phyloP scores from a whole-genome alignment of 1,140 invertebrate genomes.

The Drosophila ercepeae region DNA sequence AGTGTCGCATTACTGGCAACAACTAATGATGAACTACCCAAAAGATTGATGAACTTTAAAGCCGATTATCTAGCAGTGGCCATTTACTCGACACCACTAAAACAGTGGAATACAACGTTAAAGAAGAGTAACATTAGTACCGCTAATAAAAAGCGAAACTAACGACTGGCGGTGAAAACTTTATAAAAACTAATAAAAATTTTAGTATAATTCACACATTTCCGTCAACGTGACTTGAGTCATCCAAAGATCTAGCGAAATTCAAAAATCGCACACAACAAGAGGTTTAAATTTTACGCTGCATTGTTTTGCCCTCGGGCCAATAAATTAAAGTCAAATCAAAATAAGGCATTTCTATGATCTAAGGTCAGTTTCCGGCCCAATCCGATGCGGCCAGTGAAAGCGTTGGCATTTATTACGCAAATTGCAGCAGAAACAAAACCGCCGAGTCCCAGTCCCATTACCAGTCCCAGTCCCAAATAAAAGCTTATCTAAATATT shows the following conservation, averaged over 20 bases:
- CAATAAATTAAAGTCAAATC: conserved; percentile 31
- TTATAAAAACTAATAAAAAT: conserved; percentile 12
- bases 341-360: conserved; percentile 19
- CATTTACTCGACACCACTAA: conserved; percentile 3
- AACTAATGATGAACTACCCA: conserved; percentile 36
- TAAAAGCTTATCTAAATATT: conserved; percentile 57
- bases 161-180: conserved; percentile 53
- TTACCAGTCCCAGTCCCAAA: no score
- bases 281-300: conserved; percentile 7
- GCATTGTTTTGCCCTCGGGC: conserved; percentile 39
- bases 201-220: conserved; percentile 68
- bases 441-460: neutral
- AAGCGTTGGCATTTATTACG: conserved; percentile 57
- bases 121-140: conserved; percentile 18
- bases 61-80: conserved; percentile 55
- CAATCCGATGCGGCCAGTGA: conserved; percentile 37
- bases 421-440: conserved; percentile 55
- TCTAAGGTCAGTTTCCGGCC: conserved; percentile 15
- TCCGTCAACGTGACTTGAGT: conserved; percentile 62
- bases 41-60: conserved; percentile 53
- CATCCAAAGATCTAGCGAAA: conserved; percentile 29
- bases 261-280: conserved; percentile 50
- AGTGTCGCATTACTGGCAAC: conserved; percentile 37
- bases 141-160: conserved; percentile 55
- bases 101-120: neutral